These are phyloP conservation scores for Mamestra brassicae DNA, from an alignment of 2,888 invertebrate genomes.

Conservation along the genomic window DNA sequence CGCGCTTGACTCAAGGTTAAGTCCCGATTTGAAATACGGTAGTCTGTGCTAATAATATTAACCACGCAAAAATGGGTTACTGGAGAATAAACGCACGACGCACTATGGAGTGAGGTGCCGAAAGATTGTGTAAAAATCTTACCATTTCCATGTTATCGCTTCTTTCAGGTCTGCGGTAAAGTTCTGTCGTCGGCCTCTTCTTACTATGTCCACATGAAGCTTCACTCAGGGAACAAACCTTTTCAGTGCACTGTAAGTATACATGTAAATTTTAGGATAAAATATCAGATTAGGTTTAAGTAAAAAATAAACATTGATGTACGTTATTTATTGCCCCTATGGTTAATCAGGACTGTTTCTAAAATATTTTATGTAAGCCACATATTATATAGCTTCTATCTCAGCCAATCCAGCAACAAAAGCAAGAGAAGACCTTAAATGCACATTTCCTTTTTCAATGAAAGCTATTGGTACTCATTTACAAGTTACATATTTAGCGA, in stretches of 20 bases:
- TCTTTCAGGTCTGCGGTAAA: conserved; percentile 93
- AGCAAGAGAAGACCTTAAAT: background rate
- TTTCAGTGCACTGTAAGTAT: conserved; percentile 93
- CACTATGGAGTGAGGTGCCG: background rate
- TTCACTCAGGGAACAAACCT: conserved; percentile 95
- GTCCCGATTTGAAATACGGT: conserved; percentile 1
- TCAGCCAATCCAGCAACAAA: background rate
- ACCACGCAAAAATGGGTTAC: background rate
- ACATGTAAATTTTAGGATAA: background rate
- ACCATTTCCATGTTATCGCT: conserved; percentile 13
- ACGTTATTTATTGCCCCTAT: too few relatives aligned
- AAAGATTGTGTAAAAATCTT: conserved; percentile 3
- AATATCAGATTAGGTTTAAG: background rate
- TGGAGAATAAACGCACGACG: background rate
- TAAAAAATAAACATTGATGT: background rate
- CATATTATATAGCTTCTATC: background rate
- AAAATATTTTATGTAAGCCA: background rate
- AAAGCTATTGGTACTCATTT: background rate
- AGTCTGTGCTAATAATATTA: background rate
- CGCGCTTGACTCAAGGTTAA: conserved; percentile 7
- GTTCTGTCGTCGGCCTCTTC: conserved; percentile 94
- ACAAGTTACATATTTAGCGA: background rate
- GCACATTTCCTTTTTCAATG: background rate
- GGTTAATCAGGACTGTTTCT: background rate
- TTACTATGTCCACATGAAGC: conserved; percentile 96